Conservation (phyloP, 2,888 invertebrate species). For the Erynnis tages region DNA sequence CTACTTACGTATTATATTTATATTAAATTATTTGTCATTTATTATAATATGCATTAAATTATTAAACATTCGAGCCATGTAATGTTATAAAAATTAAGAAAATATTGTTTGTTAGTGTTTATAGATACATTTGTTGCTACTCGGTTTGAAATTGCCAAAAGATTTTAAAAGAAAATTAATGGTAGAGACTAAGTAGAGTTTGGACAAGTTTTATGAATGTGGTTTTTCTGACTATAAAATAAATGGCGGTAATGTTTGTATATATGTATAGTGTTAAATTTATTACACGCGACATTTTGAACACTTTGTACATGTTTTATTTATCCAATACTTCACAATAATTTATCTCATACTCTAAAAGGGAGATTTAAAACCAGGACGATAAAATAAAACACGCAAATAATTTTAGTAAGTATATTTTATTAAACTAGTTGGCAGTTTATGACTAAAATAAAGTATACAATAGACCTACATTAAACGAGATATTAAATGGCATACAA, state of each 20-base stretch:
- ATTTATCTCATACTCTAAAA: no score
- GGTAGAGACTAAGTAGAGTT: conserved; percentile 43
- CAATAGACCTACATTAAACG: conserved; percentile 38
- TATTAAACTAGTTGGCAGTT: conserved; percentile 67
- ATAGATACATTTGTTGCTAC: not conserved
- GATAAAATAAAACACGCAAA: conserved; percentile 36
- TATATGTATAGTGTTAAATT: conserved; percentile 66
- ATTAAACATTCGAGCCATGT: no score
- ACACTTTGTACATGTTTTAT: conserved; percentile 1
- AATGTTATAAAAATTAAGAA: not conserved
- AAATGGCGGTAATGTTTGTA: conserved; percentile 34
- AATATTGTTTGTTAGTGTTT: not conserved
- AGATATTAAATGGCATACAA: conserved; percentile 65
- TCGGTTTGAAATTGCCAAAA: conserved; percentile 42
- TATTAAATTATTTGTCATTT: no score
- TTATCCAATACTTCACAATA: not conserved
- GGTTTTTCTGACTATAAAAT: conserved; percentile 28
- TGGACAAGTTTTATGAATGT: conserved; percentile 48
- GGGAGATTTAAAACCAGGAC: no score
- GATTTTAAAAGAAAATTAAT: conserved; percentile 44
- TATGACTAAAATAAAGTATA: conserved; percentile 59
- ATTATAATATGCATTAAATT: no score
- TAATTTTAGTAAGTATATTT: conserved; percentile 32
- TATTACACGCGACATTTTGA: conserved; percentile 50
- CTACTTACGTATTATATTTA: no score